Conservation (phyloP, 2,797 vertebrate species). For the Scolopax rusticola region DNA sequence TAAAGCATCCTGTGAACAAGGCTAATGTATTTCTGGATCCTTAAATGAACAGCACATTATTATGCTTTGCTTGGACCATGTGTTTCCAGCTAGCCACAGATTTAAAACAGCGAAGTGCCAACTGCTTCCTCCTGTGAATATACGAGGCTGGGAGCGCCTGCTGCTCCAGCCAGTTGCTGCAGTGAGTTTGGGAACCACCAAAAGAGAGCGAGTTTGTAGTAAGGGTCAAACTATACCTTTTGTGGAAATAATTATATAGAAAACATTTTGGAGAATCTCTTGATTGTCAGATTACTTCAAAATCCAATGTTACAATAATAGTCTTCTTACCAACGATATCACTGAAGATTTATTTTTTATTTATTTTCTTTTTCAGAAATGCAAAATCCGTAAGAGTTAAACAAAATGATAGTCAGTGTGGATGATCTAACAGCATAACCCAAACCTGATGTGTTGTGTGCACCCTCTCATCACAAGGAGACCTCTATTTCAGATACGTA, state of each 20-base stretch:
- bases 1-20: neutral
- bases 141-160: neutral
- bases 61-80: neutral
- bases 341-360: neutral
- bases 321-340: neutral
- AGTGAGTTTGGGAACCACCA: neutral
- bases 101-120: neutral
- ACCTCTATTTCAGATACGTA: neutral
- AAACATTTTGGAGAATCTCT: neutral
- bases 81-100: neutral
- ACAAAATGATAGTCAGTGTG: neutral
- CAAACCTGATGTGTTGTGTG: neutral
- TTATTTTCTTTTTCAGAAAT: neutral
- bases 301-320: accelerated
- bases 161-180: neutral
- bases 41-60: neutral
- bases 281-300: neutral
- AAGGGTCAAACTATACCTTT: neutral
- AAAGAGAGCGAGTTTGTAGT: neutral
- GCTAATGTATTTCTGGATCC: neutral
- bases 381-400: neutral
- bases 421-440: neutral
- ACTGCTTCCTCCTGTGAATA: neutral
- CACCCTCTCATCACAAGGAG: neutral
- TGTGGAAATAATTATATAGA: neutral